phyloP scores from a whole-genome alignment of 2,888 invertebrate genomes.

The Dynastes hyllus region DNA sequence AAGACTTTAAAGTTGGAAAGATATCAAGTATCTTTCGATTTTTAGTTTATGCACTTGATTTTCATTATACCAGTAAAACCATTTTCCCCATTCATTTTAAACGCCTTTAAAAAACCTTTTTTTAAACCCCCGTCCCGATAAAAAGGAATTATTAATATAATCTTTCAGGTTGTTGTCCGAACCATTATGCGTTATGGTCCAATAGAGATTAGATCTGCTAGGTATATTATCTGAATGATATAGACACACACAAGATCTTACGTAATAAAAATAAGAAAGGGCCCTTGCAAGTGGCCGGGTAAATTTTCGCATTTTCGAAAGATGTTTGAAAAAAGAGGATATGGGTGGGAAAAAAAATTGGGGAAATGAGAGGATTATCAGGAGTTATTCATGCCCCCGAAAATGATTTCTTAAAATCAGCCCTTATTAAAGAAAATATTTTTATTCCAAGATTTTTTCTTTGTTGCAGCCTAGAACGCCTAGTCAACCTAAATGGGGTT shows the following conservation, averaged over 20 bases:
- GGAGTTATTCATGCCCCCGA: no score
- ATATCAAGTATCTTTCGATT: neutral
- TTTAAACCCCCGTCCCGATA: neutral
- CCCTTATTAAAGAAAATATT: no score
- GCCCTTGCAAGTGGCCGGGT: no score
- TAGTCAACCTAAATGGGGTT: no score
- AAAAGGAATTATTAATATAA: constrained; percentile 31
- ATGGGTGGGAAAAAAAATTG: no score
- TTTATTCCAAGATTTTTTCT: no score
- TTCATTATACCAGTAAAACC: constrained; percentile 8
- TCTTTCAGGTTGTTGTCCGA: constrained; percentile 35
- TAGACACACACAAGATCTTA: neutral
- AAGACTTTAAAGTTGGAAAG: no score
- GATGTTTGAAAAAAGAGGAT: neutral
- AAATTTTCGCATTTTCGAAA: no score
- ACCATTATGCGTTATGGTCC: constrained; percentile 23
- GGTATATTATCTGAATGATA: constrained; percentile 21
- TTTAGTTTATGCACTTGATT: neutral
- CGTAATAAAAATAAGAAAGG: neutral
- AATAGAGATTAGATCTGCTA: constrained; percentile 13
- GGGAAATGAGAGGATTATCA: no score
- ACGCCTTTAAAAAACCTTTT: no score
- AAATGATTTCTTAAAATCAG: no score
- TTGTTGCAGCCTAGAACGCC: no score
- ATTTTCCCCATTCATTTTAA: constrained; percentile 33